Conservation (phyloP, 2,888 invertebrate genomes). For the Rhagonycha fulva region DNA sequence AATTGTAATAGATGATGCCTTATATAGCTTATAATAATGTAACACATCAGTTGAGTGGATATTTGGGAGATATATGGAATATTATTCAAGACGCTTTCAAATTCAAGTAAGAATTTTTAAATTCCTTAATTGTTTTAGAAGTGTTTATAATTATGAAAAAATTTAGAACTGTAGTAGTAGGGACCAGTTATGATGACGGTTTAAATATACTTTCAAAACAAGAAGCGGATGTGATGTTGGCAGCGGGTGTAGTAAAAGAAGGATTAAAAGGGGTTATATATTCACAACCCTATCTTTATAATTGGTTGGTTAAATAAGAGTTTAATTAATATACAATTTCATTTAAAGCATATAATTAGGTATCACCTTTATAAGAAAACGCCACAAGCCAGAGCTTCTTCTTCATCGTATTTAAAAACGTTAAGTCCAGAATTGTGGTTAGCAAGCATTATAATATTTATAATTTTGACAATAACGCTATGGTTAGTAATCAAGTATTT, state of each 20-base stretch:
- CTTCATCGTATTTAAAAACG: conserved; percentile 45
- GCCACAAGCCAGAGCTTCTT: conserved; percentile 43
- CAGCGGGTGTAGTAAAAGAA: conserved; percentile 42
- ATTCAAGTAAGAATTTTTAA: conserved; percentile 47
- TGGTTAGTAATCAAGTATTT: conserved; percentile 44
- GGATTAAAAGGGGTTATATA: conserved; percentile 40
- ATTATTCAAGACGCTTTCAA: conserved; percentile 47
- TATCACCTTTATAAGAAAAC: conserved; percentile 47
- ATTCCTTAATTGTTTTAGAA: background rate
- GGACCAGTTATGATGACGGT: conserved; percentile 42
- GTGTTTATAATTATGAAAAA: background rate
- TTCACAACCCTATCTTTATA: conserved; percentile 49
- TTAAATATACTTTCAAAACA: conserved; percentile 39
- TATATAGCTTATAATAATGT: conserved; percentile 45
- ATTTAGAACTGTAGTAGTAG: conserved; percentile 39
- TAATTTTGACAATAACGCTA: conserved; percentile 40
- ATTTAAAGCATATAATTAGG: conserved; percentile 34
- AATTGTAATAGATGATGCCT: conserved; percentile 47
- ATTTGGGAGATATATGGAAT: conserved; percentile 54
- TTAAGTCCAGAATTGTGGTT: conserved; percentile 45
- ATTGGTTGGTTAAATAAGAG: conserved; percentile 41
- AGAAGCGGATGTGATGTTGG: conserved; percentile 46
- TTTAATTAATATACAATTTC: background rate
- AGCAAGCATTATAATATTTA: conserved; percentile 37
- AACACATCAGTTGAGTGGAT: conserved; percentile 47